These are phyloP conservation scores for Cephalopholis sonnerati DNA, from an alignment of 2,113 vertebrate species.

Conservation along the genomic window DNA sequence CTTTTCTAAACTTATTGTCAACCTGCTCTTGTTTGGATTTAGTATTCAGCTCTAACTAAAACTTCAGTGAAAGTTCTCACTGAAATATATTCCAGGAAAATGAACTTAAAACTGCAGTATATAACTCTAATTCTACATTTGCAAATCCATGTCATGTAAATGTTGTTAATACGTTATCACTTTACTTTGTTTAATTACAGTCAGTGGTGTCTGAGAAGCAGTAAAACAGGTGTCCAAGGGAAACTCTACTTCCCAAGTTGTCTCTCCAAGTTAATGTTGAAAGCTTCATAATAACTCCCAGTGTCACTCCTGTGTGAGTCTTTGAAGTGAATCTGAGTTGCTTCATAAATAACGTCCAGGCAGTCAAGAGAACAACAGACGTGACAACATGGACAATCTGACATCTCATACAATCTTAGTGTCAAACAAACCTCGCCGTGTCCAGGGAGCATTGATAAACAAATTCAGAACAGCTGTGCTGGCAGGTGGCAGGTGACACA, in stretches of 20 bases:
- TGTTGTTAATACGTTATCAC: neutral
- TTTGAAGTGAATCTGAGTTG: neutral
- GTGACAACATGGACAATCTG: neutral
- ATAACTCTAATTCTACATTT: neutral
- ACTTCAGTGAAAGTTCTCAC: too few relatives aligned
- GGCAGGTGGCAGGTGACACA: constrained; percentile 55
- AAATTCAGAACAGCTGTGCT: constrained; percentile 40
- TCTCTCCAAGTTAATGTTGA: neutral
- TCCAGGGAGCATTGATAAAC: constrained; percentile 21
- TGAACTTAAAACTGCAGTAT: neutral
- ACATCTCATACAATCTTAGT: constrained; percentile 12
- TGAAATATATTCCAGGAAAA: too few relatives aligned
- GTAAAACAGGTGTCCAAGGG: neutral
- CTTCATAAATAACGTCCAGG: neutral
- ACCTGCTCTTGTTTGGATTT: neutral
- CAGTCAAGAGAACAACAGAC: neutral
- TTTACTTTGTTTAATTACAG: neutral
- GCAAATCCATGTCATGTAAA: neutral
- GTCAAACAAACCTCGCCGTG: constrained; percentile 24
- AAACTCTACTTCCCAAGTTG: neutral
- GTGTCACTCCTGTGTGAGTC: neutral
- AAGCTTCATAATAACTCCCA: neutral
- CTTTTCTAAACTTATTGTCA: neutral
- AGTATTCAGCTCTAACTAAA: neutral
- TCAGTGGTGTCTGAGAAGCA: neutral